These are phyloP conservation scores for Discoglossus pictus DNA, from an alignment of 2,797 vertebrate genomes.

Conservation along the genomic window DNA sequence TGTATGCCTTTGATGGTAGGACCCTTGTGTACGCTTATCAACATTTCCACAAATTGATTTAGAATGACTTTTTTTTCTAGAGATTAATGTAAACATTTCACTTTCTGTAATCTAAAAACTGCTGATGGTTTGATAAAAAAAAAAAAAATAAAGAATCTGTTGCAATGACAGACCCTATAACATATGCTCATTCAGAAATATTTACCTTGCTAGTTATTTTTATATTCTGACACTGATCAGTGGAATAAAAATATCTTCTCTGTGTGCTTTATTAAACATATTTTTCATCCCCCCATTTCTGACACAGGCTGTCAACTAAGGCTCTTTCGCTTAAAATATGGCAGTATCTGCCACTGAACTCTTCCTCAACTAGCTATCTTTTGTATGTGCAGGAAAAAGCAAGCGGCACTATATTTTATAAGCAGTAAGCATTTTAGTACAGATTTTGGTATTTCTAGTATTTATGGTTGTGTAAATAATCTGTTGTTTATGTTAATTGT, in stretches of 20 bases:
- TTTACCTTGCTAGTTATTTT: slow-evolving; percentile 24
- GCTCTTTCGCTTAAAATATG: slow-evolving; percentile 21
- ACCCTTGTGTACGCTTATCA: slow-evolving; percentile 55
- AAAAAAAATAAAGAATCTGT: background rate
- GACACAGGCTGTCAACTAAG: slow-evolving; percentile 34
- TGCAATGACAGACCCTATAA: no score
- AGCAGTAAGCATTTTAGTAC: no score
- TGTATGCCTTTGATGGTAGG: slow-evolving; percentile 58
- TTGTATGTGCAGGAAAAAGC: no score
- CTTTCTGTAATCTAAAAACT: slow-evolving; percentile 1
- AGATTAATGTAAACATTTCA: slow-evolving; percentile 14
- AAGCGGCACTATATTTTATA: no score
- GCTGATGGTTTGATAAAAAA: background rate
- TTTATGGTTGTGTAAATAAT: no score
- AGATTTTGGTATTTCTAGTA: no score
- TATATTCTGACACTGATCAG: slow-evolving; percentile 34
- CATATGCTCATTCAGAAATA: no score
- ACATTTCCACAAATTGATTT: slow-evolving; percentile 48
- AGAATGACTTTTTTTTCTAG: slow-evolving; percentile 29
- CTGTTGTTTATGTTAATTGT: no score
- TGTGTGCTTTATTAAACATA: slow-evolving; percentile 44
- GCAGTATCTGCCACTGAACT: background rate
- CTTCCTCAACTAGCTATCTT: no score
- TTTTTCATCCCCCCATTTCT: slow-evolving; percentile 31
- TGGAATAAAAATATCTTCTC: slow-evolving; percentile 22